Evolutionary conservation across 2,113 vertebrate species (phyloP).

Genomic region (Scomber japonicus): DNA sequence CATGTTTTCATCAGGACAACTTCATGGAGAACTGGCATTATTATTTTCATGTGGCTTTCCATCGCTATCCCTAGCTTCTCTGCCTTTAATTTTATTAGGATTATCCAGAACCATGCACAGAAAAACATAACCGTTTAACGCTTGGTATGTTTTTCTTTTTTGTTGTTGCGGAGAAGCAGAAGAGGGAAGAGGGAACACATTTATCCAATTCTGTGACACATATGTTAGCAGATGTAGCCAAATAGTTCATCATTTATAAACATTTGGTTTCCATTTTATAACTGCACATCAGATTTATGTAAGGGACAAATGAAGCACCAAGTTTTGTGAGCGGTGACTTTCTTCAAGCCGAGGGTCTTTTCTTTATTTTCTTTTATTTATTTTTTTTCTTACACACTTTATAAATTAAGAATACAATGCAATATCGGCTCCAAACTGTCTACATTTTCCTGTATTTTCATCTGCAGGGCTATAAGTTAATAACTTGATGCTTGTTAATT

Average conservation of each 20-base stretch:
- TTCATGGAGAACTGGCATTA: constrained; percentile 2
- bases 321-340: constrained; percentile 29
- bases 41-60: constrained; percentile 25
- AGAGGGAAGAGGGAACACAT: constrained; percentile 6
- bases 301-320: constrained; percentile 15
- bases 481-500: background rate
- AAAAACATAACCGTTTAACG: background rate
- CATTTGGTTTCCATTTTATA: constrained; percentile 63
- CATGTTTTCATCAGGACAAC: background rate
- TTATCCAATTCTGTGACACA: constrained; percentile 31
- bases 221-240: constrained; percentile 10
- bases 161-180: background rate
- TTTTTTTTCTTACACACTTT: background rate
- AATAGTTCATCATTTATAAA: constrained; percentile 48
- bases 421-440: background rate
- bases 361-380: no score
- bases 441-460: background rate
- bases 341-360: background rate
- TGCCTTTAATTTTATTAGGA: constrained; percentile 3
- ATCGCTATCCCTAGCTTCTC: constrained; percentile 3
- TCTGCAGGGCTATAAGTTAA: background rate
- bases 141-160: background rate
- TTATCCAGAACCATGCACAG: constrained; percentile 9
- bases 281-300: constrained; percentile 47
- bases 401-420: background rate